phyloP scores from a whole-genome alignment of 2,888 invertebrate genomes.

The Anthrax anthrax region DNA sequence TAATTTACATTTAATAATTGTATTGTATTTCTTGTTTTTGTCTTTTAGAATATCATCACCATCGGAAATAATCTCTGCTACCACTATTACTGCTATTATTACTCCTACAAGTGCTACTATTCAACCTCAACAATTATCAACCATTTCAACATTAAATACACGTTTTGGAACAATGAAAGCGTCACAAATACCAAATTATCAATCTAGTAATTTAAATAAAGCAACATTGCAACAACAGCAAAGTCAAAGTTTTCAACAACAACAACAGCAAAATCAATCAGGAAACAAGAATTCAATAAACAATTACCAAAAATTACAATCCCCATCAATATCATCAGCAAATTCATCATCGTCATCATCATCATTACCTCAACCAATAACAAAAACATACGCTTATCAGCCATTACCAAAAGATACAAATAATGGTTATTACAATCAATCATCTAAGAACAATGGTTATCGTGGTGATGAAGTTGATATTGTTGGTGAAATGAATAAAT shows the following conservation, averaged over 20 bases:
- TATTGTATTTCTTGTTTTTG: background rate
- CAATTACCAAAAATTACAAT: constrained; percentile 4
- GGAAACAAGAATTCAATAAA: background rate
- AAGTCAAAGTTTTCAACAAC: background rate
- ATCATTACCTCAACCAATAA: constrained; percentile 11
- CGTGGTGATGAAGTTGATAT: constrained; percentile 17
- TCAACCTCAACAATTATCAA: background rate
- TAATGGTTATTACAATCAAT: constrained; percentile 10
- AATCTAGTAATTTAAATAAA: constrained; percentile 15
- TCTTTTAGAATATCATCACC: constrained; percentile 13
- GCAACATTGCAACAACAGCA: constrained; percentile 5
- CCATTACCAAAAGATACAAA: constrained; percentile 9
- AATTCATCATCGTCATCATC: constrained; percentile 4
- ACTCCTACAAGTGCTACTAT: too few relatives aligned
- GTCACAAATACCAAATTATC: constrained; percentile 32
- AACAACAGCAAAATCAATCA: constrained; percentile 5
- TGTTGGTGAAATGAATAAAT: constrained; percentile 23
- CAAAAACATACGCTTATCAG: constrained; percentile 9
- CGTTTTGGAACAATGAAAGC: constrained; percentile 19
- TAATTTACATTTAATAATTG: background rate
- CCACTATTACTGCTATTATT: too few relatives aligned
- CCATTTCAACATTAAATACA: constrained; percentile 3
- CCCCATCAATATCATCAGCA: background rate
- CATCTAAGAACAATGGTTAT: constrained; percentile 10
- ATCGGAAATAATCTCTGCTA: constrained; percentile 9